Evolutionary conservation across 2,888 invertebrate genomes (phyloP).

Genomic region (Epistrophe eligans): DNA sequence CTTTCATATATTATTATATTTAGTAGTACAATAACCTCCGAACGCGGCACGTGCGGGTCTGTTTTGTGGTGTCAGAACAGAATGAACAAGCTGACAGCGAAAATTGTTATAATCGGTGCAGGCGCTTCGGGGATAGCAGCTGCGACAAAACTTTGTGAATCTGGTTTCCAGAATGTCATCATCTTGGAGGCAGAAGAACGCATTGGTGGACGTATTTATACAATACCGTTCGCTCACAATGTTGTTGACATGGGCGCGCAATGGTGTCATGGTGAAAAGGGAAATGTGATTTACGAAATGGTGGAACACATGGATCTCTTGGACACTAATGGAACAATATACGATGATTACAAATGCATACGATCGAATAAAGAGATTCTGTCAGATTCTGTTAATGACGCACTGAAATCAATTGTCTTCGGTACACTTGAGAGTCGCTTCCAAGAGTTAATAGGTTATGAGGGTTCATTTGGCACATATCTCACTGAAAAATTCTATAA

Average conservation of each 20-base stretch:
- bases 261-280: conserved; percentile 88
- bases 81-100: conserved; percentile 76
- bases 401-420: conserved; percentile 82
- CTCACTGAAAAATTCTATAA: conserved; percentile 79
- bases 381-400: conserved; percentile 79
- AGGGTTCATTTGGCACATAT: conserved; percentile 82
- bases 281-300: conserved; percentile 86
- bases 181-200: conserved; percentile 87
- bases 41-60: conserved; percentile 10
- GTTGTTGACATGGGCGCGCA: conserved; percentile 90
- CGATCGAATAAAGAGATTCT: conserved; percentile 83
- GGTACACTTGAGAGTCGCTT: conserved; percentile 81
- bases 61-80: no score
- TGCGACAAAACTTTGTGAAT: conserved; percentile 82
- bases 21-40: conserved; percentile 38
- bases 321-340: conserved; percentile 79
- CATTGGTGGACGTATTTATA: conserved; percentile 87
- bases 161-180: conserved; percentile 84
- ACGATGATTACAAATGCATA: conserved; percentile 80
- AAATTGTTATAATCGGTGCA: conserved; percentile 82
- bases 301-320: conserved; percentile 81
- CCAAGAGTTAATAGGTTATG: conserved; percentile 79
- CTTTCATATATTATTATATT: background rate
- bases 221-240: conserved; percentile 85
- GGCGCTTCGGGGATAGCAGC: conserved; percentile 82